These are phyloP conservation scores for Orchestes rusci DNA, from an alignment of 2,888 invertebrate genomes.

Conservation along the genomic window DNA sequence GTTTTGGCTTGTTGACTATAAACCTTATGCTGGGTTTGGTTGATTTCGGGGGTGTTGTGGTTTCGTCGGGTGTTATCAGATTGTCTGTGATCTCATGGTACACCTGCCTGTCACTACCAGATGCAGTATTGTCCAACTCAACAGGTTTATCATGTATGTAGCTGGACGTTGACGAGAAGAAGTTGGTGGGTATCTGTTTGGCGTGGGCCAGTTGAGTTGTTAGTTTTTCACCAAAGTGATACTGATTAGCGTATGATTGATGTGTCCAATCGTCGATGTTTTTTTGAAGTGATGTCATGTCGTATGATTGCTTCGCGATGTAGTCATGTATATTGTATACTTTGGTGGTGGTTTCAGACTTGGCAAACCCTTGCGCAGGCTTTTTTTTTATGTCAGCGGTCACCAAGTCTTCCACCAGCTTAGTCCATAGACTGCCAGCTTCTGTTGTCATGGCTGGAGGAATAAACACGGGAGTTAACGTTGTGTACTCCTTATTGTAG, in stretches of 20 bases:
- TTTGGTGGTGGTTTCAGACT: constrained; percentile 32
- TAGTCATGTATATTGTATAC: constrained; percentile 49
- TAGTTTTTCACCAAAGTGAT: constrained; percentile 42
- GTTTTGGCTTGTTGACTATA: constrained; percentile 28
- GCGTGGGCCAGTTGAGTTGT: constrained; percentile 49
- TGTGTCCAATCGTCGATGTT: constrained; percentile 83
- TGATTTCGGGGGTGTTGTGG: constrained; percentile 9
- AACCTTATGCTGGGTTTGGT: constrained; percentile 20
- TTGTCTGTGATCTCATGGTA: background rate
- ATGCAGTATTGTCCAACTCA: constrained; percentile 37
- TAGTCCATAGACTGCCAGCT: constrained; percentile 36
- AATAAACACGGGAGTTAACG: constrained; percentile 37
- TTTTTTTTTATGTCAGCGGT: constrained; percentile 47
- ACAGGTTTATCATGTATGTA: too few species aligned
- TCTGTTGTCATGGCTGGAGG: constrained; percentile 34
- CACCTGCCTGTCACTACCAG: constrained; percentile 31
- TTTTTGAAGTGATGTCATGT: constrained; percentile 67
- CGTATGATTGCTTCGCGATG: constrained; percentile 50
- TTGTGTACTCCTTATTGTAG: constrained; percentile 31
- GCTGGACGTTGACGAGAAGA: constrained; percentile 53
- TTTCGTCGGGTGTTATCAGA: background rate
- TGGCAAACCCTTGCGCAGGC: constrained; percentile 37
- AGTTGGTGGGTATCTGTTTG: constrained; percentile 73
- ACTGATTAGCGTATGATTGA: constrained; percentile 56
- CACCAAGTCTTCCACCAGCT: constrained; percentile 47